Base-by-base conservation (phyloP, 2,113 vertebrate species). In the Numida meleagris region DNA sequence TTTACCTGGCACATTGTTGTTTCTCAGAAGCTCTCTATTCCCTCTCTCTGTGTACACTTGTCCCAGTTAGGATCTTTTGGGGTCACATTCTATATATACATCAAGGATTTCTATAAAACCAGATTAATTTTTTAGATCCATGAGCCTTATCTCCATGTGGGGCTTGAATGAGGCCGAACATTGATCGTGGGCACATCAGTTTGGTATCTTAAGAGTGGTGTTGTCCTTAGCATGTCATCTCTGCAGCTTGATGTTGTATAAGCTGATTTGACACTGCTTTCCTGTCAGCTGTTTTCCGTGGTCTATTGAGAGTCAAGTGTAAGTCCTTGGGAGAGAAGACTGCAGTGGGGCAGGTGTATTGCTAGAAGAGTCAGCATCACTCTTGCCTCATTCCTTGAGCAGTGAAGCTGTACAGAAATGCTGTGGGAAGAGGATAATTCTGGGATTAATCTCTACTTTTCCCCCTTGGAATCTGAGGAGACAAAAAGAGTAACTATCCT, bases 121-220 rank as follows among this genome's bases (percentile, higher is more conserved):
- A 46, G 33, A 17, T 5, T 33, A 68, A 40, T 57, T 42, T 40
- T 8, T 58, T 58, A 27, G 14, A 45, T 38, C 13, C 0, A 1
- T 42, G 61, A 70, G 6, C 25, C 15, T 74, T 25, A 31, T 10
- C 36, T 70, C 29, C 27, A 16, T 0, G 0, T 46, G 29, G 17
- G 14, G 10, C 14, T 77, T 75, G n/a, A 29, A 46, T 46, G 55
- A 53, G 34, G 27, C 45, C 23, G 24, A 48, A 16, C 24, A 46
- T 13, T 6, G 12, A 31, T 23, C 19, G 10, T 6, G 3, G 13
- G 40, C 2, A 2, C 6, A 14, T 10, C 34, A n/a, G 0, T 80
- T 61, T 48, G 20, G 11, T 43, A 16, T 59, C 29, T 51, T 36
- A 40, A 51, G n/a, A 53, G 7, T 43, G 3, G 0, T 55, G 20